These are phyloP conservation scores for Carollia perspicillata DNA, from an alignment of 2,113 vertebrate species.

Conservation along the genomic window DNA sequence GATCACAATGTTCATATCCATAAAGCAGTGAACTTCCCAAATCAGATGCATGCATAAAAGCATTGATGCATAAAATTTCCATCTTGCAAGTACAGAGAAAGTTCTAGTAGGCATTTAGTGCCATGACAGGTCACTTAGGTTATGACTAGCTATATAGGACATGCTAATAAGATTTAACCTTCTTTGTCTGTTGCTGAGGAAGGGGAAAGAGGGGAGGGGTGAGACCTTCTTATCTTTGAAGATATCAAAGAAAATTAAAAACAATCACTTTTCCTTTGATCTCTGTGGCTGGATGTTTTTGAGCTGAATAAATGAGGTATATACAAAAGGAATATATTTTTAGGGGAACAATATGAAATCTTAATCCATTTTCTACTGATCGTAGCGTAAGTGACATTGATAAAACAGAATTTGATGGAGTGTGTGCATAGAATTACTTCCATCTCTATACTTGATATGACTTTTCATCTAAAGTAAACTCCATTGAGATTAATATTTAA, in stretches of 20 bases:
- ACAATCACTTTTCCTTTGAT: slow-evolving; percentile 58
- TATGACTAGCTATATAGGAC: slow-evolving; percentile 74
- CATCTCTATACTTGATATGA: slow-evolving; percentile 16
- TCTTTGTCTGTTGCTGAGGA: slow-evolving; percentile 67
- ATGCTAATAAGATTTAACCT: slow-evolving; percentile 78
- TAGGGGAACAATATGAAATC: not conserved
- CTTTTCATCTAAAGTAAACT: slow-evolving; percentile 54
- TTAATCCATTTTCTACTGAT: slow-evolving; percentile 47
- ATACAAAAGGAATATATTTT: slow-evolving; percentile 49
- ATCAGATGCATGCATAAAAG: slow-evolving; percentile 79
- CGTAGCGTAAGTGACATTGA: slow-evolving; percentile 38
- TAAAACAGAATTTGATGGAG: slow-evolving; percentile 58
- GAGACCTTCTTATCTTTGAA: slow-evolving; percentile 67
- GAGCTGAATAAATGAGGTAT: slow-evolving; percentile 54
- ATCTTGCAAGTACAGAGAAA: slow-evolving; percentile 79
- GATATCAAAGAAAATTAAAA: slow-evolving; percentile 71
- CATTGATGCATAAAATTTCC: slow-evolving; percentile 78
- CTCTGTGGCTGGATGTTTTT: slow-evolving; percentile 47
- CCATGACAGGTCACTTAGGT: slow-evolving; percentile 78
- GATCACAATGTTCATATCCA: slow-evolving; percentile 79
- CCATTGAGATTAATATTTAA: slow-evolving; percentile 67
- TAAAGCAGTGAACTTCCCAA: slow-evolving; percentile 78
- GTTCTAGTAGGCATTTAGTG: slow-evolving; percentile 78
- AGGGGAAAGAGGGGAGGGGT: not conserved
- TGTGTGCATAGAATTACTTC: slow-evolving; percentile 36